phyloP scores from a whole-genome alignment of 1,140 invertebrate species.

The Drosophila sp. region DNA sequence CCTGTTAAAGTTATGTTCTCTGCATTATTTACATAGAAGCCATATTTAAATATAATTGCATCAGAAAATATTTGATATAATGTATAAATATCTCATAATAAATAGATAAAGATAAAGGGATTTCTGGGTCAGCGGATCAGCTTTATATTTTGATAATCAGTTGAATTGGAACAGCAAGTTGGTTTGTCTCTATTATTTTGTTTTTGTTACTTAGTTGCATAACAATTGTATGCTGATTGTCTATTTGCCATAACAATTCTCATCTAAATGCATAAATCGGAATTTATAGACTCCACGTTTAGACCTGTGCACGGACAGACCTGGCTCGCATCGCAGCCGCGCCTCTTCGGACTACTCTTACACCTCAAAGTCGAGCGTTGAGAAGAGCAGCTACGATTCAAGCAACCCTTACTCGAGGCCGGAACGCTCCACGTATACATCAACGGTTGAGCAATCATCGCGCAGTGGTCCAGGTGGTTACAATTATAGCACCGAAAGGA shows the following conservation, averaged over 20 bases:
- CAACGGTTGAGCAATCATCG: constrained; percentile 88
- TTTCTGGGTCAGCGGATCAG: constrained; percentile 4
- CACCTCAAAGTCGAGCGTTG: constrained; percentile 89
- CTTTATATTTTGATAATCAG: constrained; percentile 4
- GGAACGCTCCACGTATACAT: constrained; percentile 88
- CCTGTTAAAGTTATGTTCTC: too few species aligned
- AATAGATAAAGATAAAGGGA: background rate
- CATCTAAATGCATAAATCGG: constrained; percentile 77
- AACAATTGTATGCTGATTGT: constrained; percentile 51
- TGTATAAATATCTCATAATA: background rate
- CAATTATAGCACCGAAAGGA: constrained; percentile 90
- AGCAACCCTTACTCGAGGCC: constrained; percentile 86
- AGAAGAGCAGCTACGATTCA: constrained; percentile 85
- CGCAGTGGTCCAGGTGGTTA: constrained; percentile 88
- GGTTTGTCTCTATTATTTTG: constrained; percentile 29
- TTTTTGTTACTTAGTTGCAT: constrained; percentile 37
- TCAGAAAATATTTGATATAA: too few species aligned
- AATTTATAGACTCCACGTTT: constrained; percentile 92
- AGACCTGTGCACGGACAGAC: constrained; percentile 92
- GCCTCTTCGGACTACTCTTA: constrained; percentile 90
- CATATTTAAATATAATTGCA: too few species aligned
- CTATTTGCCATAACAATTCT: constrained; percentile 64
- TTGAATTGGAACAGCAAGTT: constrained; percentile 60
- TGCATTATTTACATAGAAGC: background rate
- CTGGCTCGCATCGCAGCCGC: constrained; percentile 86